Evolutionary conservation across 1,140 invertebrate genomes (phyloP).

Genomic region (Megathymus violae): DNA sequence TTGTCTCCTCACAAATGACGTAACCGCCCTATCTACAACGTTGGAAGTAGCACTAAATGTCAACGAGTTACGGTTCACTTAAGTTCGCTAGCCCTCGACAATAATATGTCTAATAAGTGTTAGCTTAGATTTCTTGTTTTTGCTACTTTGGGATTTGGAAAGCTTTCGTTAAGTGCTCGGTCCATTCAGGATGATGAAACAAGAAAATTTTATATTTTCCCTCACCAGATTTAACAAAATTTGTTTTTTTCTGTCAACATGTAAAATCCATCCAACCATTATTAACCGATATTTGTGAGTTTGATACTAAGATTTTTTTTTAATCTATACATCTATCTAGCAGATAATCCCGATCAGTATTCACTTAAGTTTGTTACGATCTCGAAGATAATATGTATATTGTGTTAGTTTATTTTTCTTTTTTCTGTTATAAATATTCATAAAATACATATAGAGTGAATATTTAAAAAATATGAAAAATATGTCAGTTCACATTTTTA

Average conservation of each 20-base stretch:
- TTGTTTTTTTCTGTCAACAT: background rate
- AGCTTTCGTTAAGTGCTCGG: constrained; percentile 69
- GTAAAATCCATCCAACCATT: background rate
- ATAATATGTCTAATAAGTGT: constrained; percentile 50
- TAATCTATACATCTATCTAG: too few species aligned
- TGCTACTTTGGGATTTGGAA: constrained; percentile 63
- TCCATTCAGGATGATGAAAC: constrained; percentile 56
- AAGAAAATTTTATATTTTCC: constrained; percentile 45
- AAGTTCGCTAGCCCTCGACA: background rate
- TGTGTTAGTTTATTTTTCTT: too few species aligned
- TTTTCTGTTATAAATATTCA: too few species aligned
- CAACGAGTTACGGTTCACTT: constrained; percentile 31
- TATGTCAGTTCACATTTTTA: too few species aligned
- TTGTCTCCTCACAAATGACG: constrained; percentile 40
- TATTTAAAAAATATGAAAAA: too few species aligned
- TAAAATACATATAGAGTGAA: too few species aligned
- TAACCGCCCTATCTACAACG: constrained; percentile 33
- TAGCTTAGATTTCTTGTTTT: constrained; percentile 63
- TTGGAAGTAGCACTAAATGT: constrained; percentile 37
- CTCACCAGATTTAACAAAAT: constrained; percentile 39
- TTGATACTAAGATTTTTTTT: too few species aligned
- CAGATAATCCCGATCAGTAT: too few species aligned
- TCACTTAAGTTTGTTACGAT: too few species aligned
- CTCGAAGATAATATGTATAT: too few species aligned
- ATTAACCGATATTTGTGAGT: too few species aligned